These are phyloP conservation scores for Epinotia brunnichana DNA, from an alignment of 2,888 invertebrate genomes.

Conservation along the genomic window DNA sequence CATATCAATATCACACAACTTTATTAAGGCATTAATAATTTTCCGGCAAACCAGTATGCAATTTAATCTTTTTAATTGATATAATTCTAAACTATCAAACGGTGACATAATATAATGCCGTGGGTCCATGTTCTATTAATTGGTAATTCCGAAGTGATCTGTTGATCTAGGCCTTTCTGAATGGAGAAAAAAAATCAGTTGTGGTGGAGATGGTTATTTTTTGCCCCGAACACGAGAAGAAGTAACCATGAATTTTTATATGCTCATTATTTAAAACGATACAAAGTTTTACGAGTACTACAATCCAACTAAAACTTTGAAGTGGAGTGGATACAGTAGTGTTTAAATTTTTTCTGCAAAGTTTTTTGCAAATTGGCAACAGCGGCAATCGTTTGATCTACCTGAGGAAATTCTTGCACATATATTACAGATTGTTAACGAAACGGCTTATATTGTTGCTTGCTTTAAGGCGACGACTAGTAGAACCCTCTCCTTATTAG, in stretches of 20 bases:
- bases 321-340: not conserved
- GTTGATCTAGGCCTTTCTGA: slow-evolving; percentile 30
- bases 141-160: slow-evolving; percentile 12
- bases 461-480: slow-evolving; percentile 6
- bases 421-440: slow-evolving; percentile 16
- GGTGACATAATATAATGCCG: slow-evolving; percentile 8
- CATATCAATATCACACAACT: not conserved
- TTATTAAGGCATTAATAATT: not conserved
- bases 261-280: slow-evolving; percentile 36
- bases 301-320: not conserved
- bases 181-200: not conserved
- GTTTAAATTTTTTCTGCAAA: not conserved
- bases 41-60: not conserved
- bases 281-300: not conserved
- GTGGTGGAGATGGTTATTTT: no score
- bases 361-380: not conserved
- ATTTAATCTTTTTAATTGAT: slow-evolving; percentile 18
- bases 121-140: slow-evolving; percentile 18
- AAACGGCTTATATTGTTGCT: not conserved
- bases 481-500: not conserved
- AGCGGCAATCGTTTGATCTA: slow-evolving; percentile 24
- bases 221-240: not conserved
- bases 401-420: slow-evolving; percentile 25
- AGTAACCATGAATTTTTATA: slow-evolving; percentile 11
- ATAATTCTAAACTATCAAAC: not conserved